phyloP scores from a whole-genome alignment of 2,888 invertebrate genomes.

The Aphelenchoides bicaudatus region DNA sequence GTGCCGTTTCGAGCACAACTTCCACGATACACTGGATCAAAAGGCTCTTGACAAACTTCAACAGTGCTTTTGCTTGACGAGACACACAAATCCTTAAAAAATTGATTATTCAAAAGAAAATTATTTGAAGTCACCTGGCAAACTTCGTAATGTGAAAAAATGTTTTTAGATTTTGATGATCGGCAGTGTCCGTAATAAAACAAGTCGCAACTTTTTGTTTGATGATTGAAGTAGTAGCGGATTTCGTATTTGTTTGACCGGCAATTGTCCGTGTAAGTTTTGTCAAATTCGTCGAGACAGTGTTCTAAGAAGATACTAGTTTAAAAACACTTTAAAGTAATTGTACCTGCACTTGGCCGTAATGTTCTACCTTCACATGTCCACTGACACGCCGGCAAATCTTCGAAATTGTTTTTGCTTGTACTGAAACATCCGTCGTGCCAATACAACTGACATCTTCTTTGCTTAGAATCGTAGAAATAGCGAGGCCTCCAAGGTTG shows the following conservation, averaged over 20 bases:
- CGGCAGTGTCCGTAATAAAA: conserved; percentile 57
- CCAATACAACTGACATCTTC: conserved; percentile 56
- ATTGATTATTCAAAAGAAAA: conserved; percentile 45
- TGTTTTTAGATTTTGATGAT: conserved; percentile 33
- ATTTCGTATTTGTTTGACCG: conserved; percentile 45
- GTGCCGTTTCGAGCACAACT: conserved; percentile 29
- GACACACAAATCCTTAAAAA: conserved; percentile 39
- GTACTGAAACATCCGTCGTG: conserved; percentile 44
- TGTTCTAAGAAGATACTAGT: conserved; percentile 36
- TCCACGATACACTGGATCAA: conserved; percentile 40
- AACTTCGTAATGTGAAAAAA: conserved; percentile 39
- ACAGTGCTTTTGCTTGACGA: conserved; percentile 14
- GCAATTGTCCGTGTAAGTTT: conserved; percentile 49
- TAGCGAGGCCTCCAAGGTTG: conserved; percentile 26
- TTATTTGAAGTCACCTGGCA: too few relatives aligned
- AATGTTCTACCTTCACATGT: conserved; percentile 48
- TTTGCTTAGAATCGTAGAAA: conserved; percentile 25
- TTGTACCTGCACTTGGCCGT: conserved; percentile 39
- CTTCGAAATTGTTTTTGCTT: conserved; percentile 47
- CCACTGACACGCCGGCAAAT: conserved; percentile 50
- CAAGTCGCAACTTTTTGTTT: conserved; percentile 39
- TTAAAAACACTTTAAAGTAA: not conserved
- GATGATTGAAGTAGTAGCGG: conserved; percentile 53
- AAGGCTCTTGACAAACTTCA: conserved; percentile 48
- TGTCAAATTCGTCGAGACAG: conserved; percentile 53